These are phyloP conservation scores for Habrosyne pyritoides DNA, from an alignment of 2,888 invertebrate species.

Conservation along the genomic window DNA sequence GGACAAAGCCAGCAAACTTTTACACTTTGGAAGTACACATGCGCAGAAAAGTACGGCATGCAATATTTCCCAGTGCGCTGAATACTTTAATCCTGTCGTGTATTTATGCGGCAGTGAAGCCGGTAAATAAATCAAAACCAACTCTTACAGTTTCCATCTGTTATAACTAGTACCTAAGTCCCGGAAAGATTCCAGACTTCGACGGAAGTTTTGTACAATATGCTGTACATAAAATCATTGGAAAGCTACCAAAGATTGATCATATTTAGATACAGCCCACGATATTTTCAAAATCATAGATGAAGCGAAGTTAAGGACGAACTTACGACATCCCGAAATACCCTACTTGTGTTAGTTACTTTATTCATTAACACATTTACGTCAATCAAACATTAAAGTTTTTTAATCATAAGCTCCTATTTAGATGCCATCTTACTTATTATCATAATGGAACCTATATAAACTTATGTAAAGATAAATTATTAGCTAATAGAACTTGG, in stretches of 20 bases:
- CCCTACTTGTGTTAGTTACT: too few species aligned
- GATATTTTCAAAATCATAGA: too few species aligned
- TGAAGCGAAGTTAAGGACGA: too few species aligned
- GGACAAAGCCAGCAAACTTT: constrained; percentile 38
- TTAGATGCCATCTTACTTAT: too few species aligned
- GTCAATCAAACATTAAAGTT: too few species aligned
- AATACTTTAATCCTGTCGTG: constrained; percentile 68
- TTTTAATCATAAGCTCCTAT: too few species aligned
- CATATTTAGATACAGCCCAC: too few species aligned
- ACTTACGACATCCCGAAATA: too few species aligned
- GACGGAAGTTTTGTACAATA: constrained; percentile 41
- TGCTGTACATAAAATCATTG: constrained; percentile 28
- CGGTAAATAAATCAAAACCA: constrained; percentile 64
- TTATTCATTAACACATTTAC: too few species aligned
- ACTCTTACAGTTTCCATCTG: constrained; percentile 69
- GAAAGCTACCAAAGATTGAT: neutral
- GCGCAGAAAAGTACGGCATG: constrained; percentile 46
- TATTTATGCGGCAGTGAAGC: constrained; percentile 63
- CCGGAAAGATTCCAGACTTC: constrained; percentile 47
- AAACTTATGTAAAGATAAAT: too few species aligned
- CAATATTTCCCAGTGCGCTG: constrained; percentile 57
- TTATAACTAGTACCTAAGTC: constrained; percentile 64
- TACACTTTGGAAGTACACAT: constrained; percentile 31
- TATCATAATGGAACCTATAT: too few species aligned
- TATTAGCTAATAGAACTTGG: too few species aligned